Evolutionary conservation across 2,888 invertebrate genomes (phyloP), one percentile per base, ranked within the genome.

Genomic region (Nebria salina): DNA sequence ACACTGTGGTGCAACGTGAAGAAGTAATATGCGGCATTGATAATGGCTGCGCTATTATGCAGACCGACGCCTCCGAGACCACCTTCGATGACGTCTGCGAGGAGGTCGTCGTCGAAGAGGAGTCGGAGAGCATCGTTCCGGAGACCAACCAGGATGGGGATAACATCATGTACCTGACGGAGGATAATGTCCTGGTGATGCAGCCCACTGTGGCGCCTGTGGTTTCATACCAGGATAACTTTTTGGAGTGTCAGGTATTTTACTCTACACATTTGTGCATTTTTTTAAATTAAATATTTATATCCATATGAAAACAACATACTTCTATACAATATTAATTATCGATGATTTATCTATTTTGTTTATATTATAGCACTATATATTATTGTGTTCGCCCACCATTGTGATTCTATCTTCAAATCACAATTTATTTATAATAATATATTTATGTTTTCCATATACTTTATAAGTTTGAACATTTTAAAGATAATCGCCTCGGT

Each of bases 1-100:
- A 83, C 6, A 84, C 86, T n/a, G 88, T 89, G 64, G 88, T 88
- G 77, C 87, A 87, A 83, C 89, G 89, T 78, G 90, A 91, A 82
- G 91, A 91, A 84, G 91, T 91, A 6, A 91, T 91, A 85, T 91
- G 91, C 84, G 91, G 90, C 72, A 88, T 91, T 54, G 91, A 90
- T 84, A 87, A 88, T 76, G 89, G 89, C 64, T 86, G 90, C 77
- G 89, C 90, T 42, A 88, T 89, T 82, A 85, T 89, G 34, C 86
- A 87, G 9, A 81, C 85, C 0, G 87, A 87, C 81, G 83, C 86
- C 8, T 86, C 86, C 76, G 87, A 25, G 15, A 66, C 66, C 2
- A 25, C n/a, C 20, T 25, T 25, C 25, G 66, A 66, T 15, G 20
- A 26, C 11, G 11, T 70, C 11, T 70, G 70, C 25, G 43, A 75